These are phyloP conservation scores for Chelonus formosanus DNA, from an alignment of 2,888 invertebrate genomes.

Conservation along the genomic window DNA sequence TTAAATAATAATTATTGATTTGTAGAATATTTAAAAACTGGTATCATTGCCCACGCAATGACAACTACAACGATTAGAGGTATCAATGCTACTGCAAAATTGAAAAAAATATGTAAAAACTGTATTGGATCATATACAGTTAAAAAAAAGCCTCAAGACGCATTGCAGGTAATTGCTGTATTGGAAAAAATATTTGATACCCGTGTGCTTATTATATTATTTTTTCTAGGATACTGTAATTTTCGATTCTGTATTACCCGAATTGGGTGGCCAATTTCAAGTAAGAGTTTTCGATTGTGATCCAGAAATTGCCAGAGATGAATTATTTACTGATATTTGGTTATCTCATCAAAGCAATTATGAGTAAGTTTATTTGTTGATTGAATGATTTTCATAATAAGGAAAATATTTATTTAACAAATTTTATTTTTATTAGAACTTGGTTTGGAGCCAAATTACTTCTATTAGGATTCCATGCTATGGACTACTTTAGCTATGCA, in stretches of 20 bases:
- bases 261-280: conserved; percentile 54
- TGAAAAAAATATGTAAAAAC: conserved; percentile 48
- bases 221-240: conserved; percentile 47
- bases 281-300: conserved; percentile 58
- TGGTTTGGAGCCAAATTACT: conserved; percentile 55
- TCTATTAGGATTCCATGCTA: conserved; percentile 54
- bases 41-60: conserved; percentile 55
- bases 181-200: conserved; percentile 10
- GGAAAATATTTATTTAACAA: conserved; percentile 20
- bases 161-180: conserved; percentile 45
- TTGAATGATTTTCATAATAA: too few relatives aligned
- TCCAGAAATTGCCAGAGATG: conserved; percentile 46
- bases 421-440: conserved; percentile 45
- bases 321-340: conserved; percentile 52
- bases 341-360: conserved; percentile 58
- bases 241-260: conserved; percentile 50
- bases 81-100: conserved; percentile 43
- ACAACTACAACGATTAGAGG: conserved; percentile 57
- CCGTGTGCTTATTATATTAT: background rate
- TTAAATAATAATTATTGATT: background rate
- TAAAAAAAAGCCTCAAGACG: conserved; percentile 45
- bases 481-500: conserved; percentile 59
- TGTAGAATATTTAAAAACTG: conserved; percentile 55
- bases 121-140: conserved; percentile 52
- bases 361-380: conserved; percentile 46